phyloP scores from a whole-genome alignment of 1,140 invertebrate species.

The Geopemphigus sp. region DNA sequence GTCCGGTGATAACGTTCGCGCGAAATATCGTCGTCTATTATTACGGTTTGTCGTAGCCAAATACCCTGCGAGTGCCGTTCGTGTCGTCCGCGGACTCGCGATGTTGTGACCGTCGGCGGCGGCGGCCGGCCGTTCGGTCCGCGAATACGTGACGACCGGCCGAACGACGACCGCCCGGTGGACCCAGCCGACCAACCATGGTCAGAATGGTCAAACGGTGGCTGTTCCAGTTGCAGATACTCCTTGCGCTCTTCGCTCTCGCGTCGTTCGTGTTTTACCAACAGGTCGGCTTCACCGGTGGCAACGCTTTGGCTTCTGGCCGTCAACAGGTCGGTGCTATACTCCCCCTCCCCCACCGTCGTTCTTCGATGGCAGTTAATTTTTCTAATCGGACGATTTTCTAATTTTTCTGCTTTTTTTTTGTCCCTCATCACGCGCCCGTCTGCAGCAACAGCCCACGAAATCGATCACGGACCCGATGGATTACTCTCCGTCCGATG shows the following conservation, averaged over 20 bases:
- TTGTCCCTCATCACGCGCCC: background rate
- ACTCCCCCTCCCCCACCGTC: too few species aligned
- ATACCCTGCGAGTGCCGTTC: background rate
- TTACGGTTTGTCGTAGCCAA: background rate
- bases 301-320: slow-evolving; percentile 4
- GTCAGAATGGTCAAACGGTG: slow-evolving; percentile 35
- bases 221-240: slow-evolving; percentile 41
- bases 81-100: too few species aligned
- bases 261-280: slow-evolving; percentile 34
- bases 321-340: slow-evolving; percentile 30
- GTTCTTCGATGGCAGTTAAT: too few species aligned
- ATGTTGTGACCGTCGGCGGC: background rate
- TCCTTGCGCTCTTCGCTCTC: slow-evolving; percentile 26
- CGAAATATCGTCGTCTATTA: too few species aligned
- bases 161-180: background rate
- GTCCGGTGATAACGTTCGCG: background rate
- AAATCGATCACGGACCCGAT: background rate
- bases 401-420: background rate
- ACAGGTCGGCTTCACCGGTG: slow-evolving; percentile 34
- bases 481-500: background rate
- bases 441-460: background rate
- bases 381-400: background rate
- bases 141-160: slow-evolving; percentile 23
- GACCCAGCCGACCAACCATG: background rate
- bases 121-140: background rate